Conservation (phyloP, 30 jellyfish, hydroid and myxozoan species). For the Aurelia sp. region DNA sequence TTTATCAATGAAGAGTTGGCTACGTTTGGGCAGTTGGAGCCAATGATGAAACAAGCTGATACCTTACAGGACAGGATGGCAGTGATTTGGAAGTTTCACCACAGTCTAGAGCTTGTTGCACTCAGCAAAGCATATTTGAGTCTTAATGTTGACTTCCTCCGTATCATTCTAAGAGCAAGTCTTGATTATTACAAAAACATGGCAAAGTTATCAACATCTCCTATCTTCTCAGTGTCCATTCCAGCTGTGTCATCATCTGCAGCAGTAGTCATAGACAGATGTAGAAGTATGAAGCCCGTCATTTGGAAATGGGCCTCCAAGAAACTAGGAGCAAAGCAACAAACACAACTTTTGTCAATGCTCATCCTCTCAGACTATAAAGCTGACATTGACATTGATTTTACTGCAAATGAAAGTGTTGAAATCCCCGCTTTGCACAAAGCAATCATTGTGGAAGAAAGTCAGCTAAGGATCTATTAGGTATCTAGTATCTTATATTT, state of each 20-base stretch:
- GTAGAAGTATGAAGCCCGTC: conserved; percentile 42
- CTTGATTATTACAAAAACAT: conserved; percentile 33
- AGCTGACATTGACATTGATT: conserved; percentile 6
- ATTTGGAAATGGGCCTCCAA: conserved; percentile 52
- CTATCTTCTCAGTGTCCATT: conserved; percentile 48
- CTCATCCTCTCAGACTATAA: conserved; percentile 25
- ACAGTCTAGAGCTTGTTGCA: conserved; percentile 57
- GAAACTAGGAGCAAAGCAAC: background rate
- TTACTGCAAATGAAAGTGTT: background rate
- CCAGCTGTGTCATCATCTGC: conserved; percentile 67
- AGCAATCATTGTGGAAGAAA: conserved; percentile 15
- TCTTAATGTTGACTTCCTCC: conserved; percentile 33
- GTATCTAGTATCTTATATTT: background rate
- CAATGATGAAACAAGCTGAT: conserved; percentile 7
- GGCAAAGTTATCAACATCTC: background rate
- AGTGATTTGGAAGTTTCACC: conserved; percentile 55
- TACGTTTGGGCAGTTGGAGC: conserved; percentile 71
- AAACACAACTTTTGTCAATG: conserved; percentile 12
- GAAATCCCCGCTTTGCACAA: conserved; percentile 4
- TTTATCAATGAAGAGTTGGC: conserved; percentile 64
- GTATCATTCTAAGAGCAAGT: conserved; percentile 50
- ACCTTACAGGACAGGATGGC: conserved; percentile 25
- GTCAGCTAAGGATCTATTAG: conserved; percentile 27
- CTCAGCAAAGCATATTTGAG: conserved; percentile 21
- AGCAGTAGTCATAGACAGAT: conserved; percentile 23